Percentiles rank a stretch among this genome's conserved stretches.
Evolutionary conservation across 2,888 invertebrate genomes (phyloP).

Genomic region (Eilema sororculum): DNA sequence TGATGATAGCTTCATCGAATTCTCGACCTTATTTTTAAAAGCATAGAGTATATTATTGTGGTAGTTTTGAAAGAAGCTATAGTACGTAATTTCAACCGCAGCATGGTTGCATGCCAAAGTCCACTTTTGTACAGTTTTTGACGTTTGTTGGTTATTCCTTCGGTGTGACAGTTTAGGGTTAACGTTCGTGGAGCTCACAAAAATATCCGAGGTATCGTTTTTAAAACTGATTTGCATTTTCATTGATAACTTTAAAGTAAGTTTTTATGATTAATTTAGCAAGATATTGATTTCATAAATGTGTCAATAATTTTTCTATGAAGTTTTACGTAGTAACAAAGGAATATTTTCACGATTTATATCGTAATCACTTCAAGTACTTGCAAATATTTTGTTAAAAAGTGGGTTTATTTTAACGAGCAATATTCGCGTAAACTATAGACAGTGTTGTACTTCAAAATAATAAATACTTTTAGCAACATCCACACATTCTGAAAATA

Average conservation of each 20-base stretch:
- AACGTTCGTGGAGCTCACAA: background rate
- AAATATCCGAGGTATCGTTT: background rate
- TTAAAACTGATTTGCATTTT: background rate
- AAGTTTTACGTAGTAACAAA: too few species aligned
- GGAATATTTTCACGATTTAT: too few species aligned
- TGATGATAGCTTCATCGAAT: background rate
- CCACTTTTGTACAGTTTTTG: slow-evolving; percentile 26
- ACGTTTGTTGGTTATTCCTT: slow-evolving; percentile 21
- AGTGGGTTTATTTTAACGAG: too few species aligned
- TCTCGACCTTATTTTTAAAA: background rate
- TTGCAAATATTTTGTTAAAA: too few species aligned
- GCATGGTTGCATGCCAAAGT: slow-evolving; percentile 22
- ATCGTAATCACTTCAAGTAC: too few species aligned
- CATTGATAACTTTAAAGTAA: too few species aligned
- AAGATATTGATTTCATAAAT: background rate
- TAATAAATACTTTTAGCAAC: too few species aligned
- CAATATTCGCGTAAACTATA: too few species aligned
- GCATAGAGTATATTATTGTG: background rate
- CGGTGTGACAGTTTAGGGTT: slow-evolving; percentile 12
- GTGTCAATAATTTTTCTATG: too few species aligned
- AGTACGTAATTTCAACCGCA: slow-evolving; percentile 21
- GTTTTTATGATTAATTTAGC: too few species aligned
- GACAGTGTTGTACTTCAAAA: too few species aligned
- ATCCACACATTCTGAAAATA: too few species aligned
- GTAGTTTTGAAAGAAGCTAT: slow-evolving; percentile 14